Evolutionary conservation across 2,113 vertebrate genomes (phyloP).

Genomic region (Polyodon spathula): DNA sequence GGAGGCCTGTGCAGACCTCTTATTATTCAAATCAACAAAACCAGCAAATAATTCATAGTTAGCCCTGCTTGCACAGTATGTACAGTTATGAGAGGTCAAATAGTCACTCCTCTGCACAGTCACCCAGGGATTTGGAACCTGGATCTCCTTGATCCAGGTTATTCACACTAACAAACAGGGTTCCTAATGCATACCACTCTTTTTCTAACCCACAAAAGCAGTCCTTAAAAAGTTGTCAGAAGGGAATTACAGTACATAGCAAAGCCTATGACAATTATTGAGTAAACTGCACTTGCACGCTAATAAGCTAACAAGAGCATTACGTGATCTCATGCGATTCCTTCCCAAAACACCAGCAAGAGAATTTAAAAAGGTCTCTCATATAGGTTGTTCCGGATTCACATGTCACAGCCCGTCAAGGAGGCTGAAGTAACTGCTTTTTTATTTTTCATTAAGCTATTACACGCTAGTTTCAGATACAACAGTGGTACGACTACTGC

Average conservation of each 20-base stretch:
- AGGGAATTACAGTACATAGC: constrained; percentile 29
- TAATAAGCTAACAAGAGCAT: constrained; percentile 17
- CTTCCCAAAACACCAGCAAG: not conserved
- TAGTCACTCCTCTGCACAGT: too few relatives aligned
- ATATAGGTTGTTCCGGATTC: constrained; percentile 4
- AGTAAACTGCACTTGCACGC: constrained; percentile 66
- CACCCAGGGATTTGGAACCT: too few relatives aligned
- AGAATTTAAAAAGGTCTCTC: not conserved
- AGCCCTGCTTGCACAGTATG: too few relatives aligned
- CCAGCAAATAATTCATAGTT: too few relatives aligned
- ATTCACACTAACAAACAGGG: too few relatives aligned
- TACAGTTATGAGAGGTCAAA: too few relatives aligned
- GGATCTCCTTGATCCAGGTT: too few relatives aligned
- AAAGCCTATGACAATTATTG: constrained; percentile 24
- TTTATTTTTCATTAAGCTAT: constrained; percentile 15
- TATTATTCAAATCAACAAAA: too few relatives aligned
- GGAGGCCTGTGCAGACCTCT: too few relatives aligned
- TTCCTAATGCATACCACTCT: too few relatives aligned
- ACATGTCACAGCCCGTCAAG: constrained; percentile 15
- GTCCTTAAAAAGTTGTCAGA: constrained; percentile 66
- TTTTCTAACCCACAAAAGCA: not conserved
- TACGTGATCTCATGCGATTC: constrained; percentile 1
- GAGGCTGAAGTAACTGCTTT: constrained; percentile 16
- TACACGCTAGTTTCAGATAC: not conserved
- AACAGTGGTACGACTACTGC: constrained; percentile 24